These are phyloP conservation scores for Chironomus tentans DNA, from an alignment of 2,888 invertebrate genomes.

Conservation along the genomic window DNA sequence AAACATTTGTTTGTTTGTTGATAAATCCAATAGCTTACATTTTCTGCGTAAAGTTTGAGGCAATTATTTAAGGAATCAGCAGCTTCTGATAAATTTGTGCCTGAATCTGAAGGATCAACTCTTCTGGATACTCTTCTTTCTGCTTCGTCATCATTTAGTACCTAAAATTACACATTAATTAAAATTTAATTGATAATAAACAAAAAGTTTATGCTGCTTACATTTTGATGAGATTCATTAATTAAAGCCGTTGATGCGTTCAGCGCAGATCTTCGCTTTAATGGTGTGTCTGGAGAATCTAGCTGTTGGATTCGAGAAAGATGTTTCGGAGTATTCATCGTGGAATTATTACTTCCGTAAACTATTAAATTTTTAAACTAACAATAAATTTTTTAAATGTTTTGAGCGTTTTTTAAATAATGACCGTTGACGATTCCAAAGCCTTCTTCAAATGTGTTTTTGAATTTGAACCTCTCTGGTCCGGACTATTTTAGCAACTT, in stretches of 20 bases:
- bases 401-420: no score
- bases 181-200: not conserved
- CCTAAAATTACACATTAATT: conserved; percentile 23
- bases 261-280: not conserved
- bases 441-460: no score
- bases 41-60: conserved; percentile 68
- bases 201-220: not conserved
- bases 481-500: no score
- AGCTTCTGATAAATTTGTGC: conserved; percentile 36
- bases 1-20: conserved; percentile 6
- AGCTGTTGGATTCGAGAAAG: not conserved
- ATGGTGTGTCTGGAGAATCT: not conserved
- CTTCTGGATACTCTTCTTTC: conserved; percentile 45
- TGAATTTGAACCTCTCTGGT: no score
- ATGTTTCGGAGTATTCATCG: not conserved
- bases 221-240: not conserved
- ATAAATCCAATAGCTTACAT: conserved; percentile 48
- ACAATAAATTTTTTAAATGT: no score
- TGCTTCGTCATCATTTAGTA: conserved; percentile 51
- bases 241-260: not conserved
- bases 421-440: no score
- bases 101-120: conserved; percentile 33
- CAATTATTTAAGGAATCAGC: conserved; percentile 66
- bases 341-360: not conserved
- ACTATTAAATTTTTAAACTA: no score